Evolutionary conservation across 35 echinoderm and acorn worm genomes (phyloP), one percentile per base, ranked within the genome.

Genomic region (Diadema setosum): DNA sequence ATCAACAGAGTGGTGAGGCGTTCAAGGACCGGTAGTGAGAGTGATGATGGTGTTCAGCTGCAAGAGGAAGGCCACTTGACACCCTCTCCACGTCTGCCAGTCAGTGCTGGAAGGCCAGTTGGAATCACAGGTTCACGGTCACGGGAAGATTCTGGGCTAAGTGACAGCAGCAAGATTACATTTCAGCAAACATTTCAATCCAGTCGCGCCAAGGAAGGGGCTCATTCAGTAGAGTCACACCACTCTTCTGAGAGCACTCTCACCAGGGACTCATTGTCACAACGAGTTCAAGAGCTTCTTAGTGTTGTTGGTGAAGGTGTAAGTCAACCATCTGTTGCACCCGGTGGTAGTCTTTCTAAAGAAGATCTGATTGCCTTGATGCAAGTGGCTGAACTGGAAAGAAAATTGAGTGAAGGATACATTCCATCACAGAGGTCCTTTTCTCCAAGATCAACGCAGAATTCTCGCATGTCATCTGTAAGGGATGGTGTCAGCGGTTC

Each of bases 231-330:
- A 33, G 37, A 78, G 11, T 25, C 73, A 78, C 24, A 41, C 21
- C 33, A 44, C 21, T 78, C 50, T 37, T 39, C 50, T 20, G 31
- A 18, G 18, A 85, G 48, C 45, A 63, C 83, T 8, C 81, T 56
- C 3, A 86, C 83, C 5, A 42, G 64, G 23, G 90, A 92, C 44
- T 87, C 90, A 12, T 75, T 92, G n/a, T 78, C 70, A 27, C 46
- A 52, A 18, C 78, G 84, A 45, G 84, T 92, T 11, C 90, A 92
- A 24, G 45, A 87, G 25, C 84, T 92, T 0, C 81, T 92, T 25
- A 67, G 34, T 5, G 41, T 39, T 58, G 59, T 82, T 11, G 90
- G 70, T 21, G 69, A 42, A 30, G 7, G 26, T 52, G 39, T 45
- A 30, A 23, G 32, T 45, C 49, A 58, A 50, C 18, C 64, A 74